A percentile compares a stretch with the other conserved stretches of the same genome.
phyloP scores from a whole-genome alignment of 1,140 invertebrate species.

The Eueides isabella region DNA sequence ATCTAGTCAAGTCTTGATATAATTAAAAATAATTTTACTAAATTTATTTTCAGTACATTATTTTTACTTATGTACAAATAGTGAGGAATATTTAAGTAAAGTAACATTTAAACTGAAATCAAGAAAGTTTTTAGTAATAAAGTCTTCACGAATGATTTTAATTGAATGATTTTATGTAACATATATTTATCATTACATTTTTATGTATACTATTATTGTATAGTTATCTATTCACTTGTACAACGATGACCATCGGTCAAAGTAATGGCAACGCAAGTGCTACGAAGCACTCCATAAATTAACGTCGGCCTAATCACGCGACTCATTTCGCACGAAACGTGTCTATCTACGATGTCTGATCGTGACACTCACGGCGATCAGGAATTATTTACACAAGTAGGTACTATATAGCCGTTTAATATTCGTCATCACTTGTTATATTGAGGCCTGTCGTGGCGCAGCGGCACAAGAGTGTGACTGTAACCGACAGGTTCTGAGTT shows the following conservation, averaged over 20 bases:
- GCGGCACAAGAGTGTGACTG: too few relatives aligned
- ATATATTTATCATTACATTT: background rate
- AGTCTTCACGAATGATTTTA: too few relatives aligned
- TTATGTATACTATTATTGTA: too few relatives aligned
- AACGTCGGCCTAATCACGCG: conserved; percentile 50
- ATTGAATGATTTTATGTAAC: too few relatives aligned
- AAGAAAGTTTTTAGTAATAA: too few relatives aligned
- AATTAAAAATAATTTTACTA: conserved; percentile 15
- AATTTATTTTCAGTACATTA: too few relatives aligned
- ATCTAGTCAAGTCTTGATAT: background rate
- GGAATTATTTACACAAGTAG: conserved; percentile 7
- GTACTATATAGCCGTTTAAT: background rate
- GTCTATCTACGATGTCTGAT: conserved; percentile 22
- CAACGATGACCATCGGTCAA: conserved; percentile 31
- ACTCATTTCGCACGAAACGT: conserved; percentile 50
- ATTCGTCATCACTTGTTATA: background rate
- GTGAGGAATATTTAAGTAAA: too few relatives aligned
- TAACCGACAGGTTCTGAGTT: too few relatives aligned
- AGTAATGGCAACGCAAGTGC: conserved; percentile 37
- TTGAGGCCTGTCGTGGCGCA: too few relatives aligned
- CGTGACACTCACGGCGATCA: conserved; percentile 23
- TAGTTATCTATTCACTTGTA: conserved; percentile 7
- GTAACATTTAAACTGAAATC: too few relatives aligned
- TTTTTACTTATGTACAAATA: too few relatives aligned
- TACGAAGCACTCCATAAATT: conserved; percentile 47